Conservation (phyloP, 2,888 invertebrate species). For the Drosophila stalkeri region DNA sequence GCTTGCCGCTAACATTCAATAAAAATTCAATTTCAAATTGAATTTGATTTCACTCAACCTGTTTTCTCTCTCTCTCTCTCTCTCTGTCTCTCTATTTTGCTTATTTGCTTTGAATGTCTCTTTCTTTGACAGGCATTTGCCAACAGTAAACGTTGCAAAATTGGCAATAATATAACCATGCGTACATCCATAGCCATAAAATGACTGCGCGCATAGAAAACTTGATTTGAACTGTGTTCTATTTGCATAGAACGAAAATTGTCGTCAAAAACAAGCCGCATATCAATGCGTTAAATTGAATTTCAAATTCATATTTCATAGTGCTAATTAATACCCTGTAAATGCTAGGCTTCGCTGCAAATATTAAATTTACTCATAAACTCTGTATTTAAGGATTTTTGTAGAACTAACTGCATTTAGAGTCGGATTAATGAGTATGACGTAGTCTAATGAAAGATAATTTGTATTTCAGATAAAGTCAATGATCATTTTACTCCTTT, state of each 20-base stretch:
- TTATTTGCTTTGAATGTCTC: conserved; percentile 8
- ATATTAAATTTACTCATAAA: no score
- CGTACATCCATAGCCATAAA: conserved; percentile 20
- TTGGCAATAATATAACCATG: conserved; percentile 66
- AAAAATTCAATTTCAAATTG: conserved; percentile 79
- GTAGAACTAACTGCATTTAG: not conserved
- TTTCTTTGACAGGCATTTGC: conserved; percentile 52
- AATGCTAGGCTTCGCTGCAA: not conserved
- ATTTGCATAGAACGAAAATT: conserved; percentile 13
- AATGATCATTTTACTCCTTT: not conserved
- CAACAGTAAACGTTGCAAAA: conserved; percentile 73
- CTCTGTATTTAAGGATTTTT: no score
- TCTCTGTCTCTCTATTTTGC: not conserved
- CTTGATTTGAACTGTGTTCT: conserved; percentile 10
- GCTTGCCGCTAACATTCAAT: conserved; percentile 68
- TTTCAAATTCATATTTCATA: conserved; percentile 5
- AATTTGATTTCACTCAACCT: conserved; percentile 69
- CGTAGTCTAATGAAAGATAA: not conserved
- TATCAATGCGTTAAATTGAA: conserved; percentile 25
- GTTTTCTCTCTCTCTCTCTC: conserved; percentile 6
- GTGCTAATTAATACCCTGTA: not conserved
- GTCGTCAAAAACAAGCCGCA: conserved; percentile 14
- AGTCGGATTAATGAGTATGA: not conserved
- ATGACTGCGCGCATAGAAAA: not conserved
- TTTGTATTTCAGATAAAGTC: not conserved